phyloP scores from a whole-genome alignment of 1,140 invertebrate species.

The Philotrypesis tridentata region DNA sequence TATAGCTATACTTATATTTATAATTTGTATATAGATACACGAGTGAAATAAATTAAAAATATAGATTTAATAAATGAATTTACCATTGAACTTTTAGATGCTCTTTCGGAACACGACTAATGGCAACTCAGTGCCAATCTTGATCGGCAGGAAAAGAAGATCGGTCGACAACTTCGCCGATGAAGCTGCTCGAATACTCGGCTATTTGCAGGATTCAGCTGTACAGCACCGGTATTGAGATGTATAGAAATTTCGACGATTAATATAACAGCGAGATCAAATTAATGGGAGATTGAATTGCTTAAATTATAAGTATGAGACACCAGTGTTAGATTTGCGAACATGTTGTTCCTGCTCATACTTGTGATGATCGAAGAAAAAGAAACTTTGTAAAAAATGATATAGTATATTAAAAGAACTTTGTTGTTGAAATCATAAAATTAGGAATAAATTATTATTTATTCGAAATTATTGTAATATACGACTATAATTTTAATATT shows the following conservation, averaged over 20 bases:
- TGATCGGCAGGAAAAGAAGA: conserved; percentile 64
- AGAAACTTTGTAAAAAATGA: no score
- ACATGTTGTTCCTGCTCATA: no score
- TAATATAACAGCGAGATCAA: no score
- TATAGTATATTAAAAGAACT: no score
- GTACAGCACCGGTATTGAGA: background rate
- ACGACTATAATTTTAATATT: background rate
- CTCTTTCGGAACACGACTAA: conserved; percentile 59
- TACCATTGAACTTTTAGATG: conserved; percentile 55
- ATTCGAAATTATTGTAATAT: background rate
- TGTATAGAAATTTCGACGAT: background rate
- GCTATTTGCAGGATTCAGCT: conserved; percentile 48
- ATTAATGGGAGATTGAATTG: no score
- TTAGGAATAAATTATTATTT: no score
- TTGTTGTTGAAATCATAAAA: no score
- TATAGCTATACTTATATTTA: background rate
- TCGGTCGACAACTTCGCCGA: conserved; percentile 56
- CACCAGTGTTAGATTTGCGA: no score
- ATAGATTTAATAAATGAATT: background rate
- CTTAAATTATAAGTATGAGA: no score
- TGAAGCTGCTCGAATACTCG: conserved; percentile 59
- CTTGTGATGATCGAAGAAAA: no score
- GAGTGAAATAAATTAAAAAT: background rate
- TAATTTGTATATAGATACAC: no score
- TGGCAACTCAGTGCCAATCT: conserved; percentile 51